Evolutionary conservation across 2,113 vertebrate genomes (phyloP).

Genomic region (Syrrhaptes paradoxus): DNA sequence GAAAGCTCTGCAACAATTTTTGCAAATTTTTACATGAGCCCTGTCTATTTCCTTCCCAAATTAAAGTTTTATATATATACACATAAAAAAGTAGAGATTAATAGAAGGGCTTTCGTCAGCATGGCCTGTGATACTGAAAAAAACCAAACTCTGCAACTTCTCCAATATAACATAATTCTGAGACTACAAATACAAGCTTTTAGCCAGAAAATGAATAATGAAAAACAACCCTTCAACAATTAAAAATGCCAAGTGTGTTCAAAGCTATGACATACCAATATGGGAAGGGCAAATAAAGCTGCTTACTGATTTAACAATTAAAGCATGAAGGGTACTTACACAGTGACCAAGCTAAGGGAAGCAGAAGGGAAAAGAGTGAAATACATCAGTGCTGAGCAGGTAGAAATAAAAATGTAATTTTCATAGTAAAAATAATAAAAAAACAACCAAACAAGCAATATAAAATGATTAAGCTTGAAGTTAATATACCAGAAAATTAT

Average conservation of each 20-base stretch:
- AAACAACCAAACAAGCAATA: neutral
- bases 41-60: neutral
- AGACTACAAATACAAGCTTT: neutral
- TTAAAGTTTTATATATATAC: neutral
- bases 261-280: conserved; percentile 4
- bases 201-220: neutral
- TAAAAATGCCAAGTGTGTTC: neutral
- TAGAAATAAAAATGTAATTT: conserved; percentile 64
- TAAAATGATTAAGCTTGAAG: conserved; percentile 22
- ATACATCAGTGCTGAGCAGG: conserved; percentile 75
- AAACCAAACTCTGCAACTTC: neutral
- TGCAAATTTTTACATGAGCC: neutral
- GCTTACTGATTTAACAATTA: conserved; percentile 44
- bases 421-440: conserved; percentile 40
- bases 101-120: neutral
- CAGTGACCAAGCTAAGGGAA: conserved; percentile 96
- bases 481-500: conserved; percentile 48
- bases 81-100: neutral
- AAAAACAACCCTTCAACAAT: neutral
- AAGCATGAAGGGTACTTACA: conserved; percentile 86
- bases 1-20: neutral
- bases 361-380: conserved; percentile 82
- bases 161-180: neutral
- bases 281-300: conserved; percentile 28
- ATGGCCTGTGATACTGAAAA: neutral